Conservation (phyloP, 1,140 invertebrate genomes). For the Heliconius himera region DNA sequence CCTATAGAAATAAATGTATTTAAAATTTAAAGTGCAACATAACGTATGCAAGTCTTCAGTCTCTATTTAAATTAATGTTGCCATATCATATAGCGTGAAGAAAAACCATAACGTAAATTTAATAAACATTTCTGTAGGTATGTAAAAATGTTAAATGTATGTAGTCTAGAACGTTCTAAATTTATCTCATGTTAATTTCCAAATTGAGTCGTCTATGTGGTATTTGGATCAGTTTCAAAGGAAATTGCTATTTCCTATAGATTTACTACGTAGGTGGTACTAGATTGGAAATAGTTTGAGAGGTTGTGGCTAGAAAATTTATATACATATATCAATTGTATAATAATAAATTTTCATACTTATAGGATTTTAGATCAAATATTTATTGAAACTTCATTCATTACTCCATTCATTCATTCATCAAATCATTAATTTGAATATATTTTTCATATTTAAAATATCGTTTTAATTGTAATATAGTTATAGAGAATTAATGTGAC, state of each 20-base stretch:
- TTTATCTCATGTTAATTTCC: slow-evolving; percentile 27
- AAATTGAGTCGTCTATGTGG: slow-evolving; percentile 23
- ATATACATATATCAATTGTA: background rate
- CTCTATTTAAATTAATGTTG: background rate
- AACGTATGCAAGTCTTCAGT: background rate
- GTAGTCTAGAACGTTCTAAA: background rate
- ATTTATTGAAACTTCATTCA: background rate
- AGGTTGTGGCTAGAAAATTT: background rate
- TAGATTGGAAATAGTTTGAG: slow-evolving; percentile 9
- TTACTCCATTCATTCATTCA: too few species aligned
- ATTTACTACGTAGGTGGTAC: slow-evolving; percentile 4
- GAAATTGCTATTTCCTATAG: slow-evolving; percentile 51
- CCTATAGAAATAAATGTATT: slow-evolving; percentile 12
- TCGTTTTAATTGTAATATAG: background rate
- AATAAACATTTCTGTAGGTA: too few species aligned
- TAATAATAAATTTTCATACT: background rate
- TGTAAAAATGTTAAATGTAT: background rate
- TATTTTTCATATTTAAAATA: background rate
- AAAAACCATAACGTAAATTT: too few species aligned
- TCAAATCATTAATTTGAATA: background rate
- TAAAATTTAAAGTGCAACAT: background rate
- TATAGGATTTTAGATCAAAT: background rate
- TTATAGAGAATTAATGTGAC: background rate
- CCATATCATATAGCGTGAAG: background rate
- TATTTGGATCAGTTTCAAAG: slow-evolving; percentile 46